A percentile compares a stretch with the other conserved stretches of the same genome.
phyloP scores from a whole-genome alignment of 2,797 vertebrate genomes.

The Pangasius djambal region DNA sequence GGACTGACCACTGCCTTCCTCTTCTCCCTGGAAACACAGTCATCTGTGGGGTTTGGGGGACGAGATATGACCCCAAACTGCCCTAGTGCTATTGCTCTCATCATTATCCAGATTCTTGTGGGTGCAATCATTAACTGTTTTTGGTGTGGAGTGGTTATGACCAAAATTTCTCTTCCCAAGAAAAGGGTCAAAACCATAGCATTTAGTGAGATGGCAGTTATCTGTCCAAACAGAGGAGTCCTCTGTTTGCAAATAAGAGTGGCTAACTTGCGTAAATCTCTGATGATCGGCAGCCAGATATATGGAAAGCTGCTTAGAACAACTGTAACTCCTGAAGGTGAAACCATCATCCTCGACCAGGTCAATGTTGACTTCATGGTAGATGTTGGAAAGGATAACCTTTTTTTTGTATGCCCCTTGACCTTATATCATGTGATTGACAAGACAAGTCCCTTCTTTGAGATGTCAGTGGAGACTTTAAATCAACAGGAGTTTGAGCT shows the following conservation, averaged over 20 bases:
- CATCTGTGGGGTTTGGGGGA: slow-evolving; percentile 81
- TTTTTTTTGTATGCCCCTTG: slow-evolving; percentile 82
- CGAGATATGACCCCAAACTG: slow-evolving; percentile 81
- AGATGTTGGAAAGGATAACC: slow-evolving; percentile 80
- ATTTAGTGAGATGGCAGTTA: slow-evolving; percentile 80
- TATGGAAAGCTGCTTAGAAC: slow-evolving; percentile 80
- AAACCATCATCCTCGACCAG: slow-evolving; percentile 81
- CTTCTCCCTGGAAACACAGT: slow-evolving; percentile 83
- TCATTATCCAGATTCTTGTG: slow-evolving; percentile 80
- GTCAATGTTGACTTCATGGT: slow-evolving; percentile 79
- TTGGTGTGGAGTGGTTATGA: slow-evolving; percentile 83
- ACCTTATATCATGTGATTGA: slow-evolving; percentile 82
- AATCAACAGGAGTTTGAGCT: slow-evolving; percentile 80
- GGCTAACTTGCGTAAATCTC: slow-evolving; percentile 81
- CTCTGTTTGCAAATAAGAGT: slow-evolving; percentile 81
- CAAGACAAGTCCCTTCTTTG: slow-evolving; percentile 79
- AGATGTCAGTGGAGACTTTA: slow-evolving; percentile 78
- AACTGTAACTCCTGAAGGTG: slow-evolving; percentile 79
- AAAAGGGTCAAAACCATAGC: slow-evolving; percentile 82
- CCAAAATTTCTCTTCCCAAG: slow-evolving; percentile 82
- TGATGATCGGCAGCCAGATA: slow-evolving; percentile 81
- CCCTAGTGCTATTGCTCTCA: slow-evolving; percentile 76
- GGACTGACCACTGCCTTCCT: slow-evolving; percentile 77
- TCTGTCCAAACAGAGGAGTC: slow-evolving; percentile 75
- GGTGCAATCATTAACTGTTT: slow-evolving; percentile 83